Evolutionary conservation across 2,888 invertebrate genomes (phyloP).

Genomic region (Pteria penguin): DNA sequence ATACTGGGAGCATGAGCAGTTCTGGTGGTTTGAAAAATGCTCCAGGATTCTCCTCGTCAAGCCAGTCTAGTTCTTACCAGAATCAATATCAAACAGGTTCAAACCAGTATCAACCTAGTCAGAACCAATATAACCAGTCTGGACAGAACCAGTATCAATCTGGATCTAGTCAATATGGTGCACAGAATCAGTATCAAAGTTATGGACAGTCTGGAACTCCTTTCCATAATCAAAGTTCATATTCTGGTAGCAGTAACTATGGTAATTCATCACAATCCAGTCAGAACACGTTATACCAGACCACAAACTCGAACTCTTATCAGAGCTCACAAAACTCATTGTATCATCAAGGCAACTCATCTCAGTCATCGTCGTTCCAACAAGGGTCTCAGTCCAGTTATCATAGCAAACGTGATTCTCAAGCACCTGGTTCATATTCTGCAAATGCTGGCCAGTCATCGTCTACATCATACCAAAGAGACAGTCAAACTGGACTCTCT

Average conservation of each 20-base stretch:
- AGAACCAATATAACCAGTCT: constrained; percentile 57
- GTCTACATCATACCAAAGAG: constrained; percentile 60
- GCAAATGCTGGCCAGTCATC: constrained; percentile 54
- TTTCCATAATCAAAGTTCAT: constrained; percentile 70
- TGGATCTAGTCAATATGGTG: constrained; percentile 42
- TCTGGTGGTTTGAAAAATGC: constrained; percentile 26
- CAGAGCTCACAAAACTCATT: constrained; percentile 19
- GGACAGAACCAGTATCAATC: constrained; percentile 43
- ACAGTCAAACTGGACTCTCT: constrained; percentile 47
- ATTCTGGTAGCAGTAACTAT: constrained; percentile 31
- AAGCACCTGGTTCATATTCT: constrained; percentile 50
- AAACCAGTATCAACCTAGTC: constrained; percentile 60
- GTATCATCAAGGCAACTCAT: constrained; percentile 28
- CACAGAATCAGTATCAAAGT: constrained; percentile 61
- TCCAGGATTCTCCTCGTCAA: constrained; percentile 45
- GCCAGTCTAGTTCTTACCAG: constrained; percentile 53
- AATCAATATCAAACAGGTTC: constrained; percentile 53
- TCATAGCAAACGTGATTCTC: constrained; percentile 52
- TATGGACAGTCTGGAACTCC: constrained; percentile 66
- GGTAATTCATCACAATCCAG: constrained; percentile 53
- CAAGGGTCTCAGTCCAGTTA: constrained; percentile 21
- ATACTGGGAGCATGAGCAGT: constrained; percentile 17
- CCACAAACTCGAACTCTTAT: constrained; percentile 37
- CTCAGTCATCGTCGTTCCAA: constrained; percentile 28
- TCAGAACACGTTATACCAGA: constrained; percentile 61